Evolutionary conservation across 1,140 invertebrate genomes (phyloP).

Genomic region (Polypedilum vanderplanki): DNA sequence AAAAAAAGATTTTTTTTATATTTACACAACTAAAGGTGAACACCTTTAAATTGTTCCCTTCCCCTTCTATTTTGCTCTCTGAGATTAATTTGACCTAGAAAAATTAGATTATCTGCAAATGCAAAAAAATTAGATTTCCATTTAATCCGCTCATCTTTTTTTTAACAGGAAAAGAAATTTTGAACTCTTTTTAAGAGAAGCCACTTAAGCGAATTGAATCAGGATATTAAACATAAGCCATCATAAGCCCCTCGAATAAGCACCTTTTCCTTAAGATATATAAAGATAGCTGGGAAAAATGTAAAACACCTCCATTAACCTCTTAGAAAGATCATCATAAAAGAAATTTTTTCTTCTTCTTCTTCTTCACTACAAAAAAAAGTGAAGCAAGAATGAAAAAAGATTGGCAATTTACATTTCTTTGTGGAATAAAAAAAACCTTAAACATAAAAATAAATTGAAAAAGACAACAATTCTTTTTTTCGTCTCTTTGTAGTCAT

Average conservation of each 20-base stretch:
- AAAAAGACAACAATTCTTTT: constrained; percentile 14
- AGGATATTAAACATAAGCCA: constrained; percentile 4
- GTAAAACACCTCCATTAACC: constrained; percentile 17
- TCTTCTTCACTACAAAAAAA: neutral
- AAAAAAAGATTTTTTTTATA: neutral
- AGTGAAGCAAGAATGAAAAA: neutral
- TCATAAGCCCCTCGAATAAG: neutral
- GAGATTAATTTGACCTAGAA: no score
- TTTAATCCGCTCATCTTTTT: neutral
- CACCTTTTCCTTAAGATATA: neutral
- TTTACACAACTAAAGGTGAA: no score
- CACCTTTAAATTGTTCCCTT: no score
- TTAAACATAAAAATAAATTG: constrained; percentile 20
- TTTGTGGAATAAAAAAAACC: neutral
- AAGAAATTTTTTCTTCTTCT: neutral
- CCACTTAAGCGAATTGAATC: constrained; percentile 12
- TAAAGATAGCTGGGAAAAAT: neutral
- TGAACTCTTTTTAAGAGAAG: neutral
- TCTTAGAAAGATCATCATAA: constrained; percentile 19
- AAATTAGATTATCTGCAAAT: no score
- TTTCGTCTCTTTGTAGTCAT: neutral
- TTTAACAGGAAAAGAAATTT: neutral
- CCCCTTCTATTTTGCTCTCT: no score
- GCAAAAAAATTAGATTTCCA: neutral
- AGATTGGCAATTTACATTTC: constrained; percentile 18